These are phyloP conservation scores for Holothuria scabra DNA, from an alignment of 53 echinoderm and acorn worm species.

Conservation along the genomic window DNA sequence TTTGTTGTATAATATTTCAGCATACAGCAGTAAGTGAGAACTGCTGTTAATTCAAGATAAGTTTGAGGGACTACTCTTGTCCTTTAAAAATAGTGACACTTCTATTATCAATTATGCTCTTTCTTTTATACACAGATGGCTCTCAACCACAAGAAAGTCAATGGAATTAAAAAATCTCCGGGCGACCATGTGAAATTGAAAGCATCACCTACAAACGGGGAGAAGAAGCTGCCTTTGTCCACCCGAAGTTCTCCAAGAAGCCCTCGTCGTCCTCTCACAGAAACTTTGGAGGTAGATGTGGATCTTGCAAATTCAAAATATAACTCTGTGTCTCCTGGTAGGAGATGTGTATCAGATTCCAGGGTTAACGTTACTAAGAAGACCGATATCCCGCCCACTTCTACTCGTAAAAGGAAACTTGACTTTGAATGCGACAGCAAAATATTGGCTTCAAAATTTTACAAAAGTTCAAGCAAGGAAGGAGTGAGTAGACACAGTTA, in stretches of 20 bases:
- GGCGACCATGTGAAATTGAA: constrained; percentile 36
- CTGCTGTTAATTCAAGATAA: too few species aligned
- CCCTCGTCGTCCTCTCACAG: constrained; percentile 30
- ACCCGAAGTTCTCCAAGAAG: constrained; percentile 6
- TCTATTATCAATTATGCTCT: too few species aligned
- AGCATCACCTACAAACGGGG: not conserved
- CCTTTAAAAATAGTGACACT: too few species aligned
- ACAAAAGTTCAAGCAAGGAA: constrained; percentile 19
- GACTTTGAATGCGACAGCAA: constrained; percentile 56
- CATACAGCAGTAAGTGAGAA: too few species aligned
- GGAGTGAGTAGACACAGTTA: not conserved
- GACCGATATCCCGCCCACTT: constrained; percentile 59
- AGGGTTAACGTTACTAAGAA: constrained; percentile 63
- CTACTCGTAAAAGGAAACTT: constrained; percentile 72
- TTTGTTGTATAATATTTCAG: too few species aligned
- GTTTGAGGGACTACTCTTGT: too few species aligned
- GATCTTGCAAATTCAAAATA: constrained; percentile 72
- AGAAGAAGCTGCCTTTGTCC: constrained; percentile 1
- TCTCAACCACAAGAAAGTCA: constrained; percentile 36
- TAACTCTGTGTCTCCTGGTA: constrained; percentile 82
- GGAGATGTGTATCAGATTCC: constrained; percentile 91
- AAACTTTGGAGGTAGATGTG: constrained; percentile 78
- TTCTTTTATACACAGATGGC: constrained; percentile 30
- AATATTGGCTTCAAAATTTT: constrained; percentile 39
- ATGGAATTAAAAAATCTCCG: constrained; percentile 35